These are phyloP conservation scores for Polylopha cassiicola DNA, from an alignment of 2,888 invertebrate genomes.

Conservation along the genomic window DNA sequence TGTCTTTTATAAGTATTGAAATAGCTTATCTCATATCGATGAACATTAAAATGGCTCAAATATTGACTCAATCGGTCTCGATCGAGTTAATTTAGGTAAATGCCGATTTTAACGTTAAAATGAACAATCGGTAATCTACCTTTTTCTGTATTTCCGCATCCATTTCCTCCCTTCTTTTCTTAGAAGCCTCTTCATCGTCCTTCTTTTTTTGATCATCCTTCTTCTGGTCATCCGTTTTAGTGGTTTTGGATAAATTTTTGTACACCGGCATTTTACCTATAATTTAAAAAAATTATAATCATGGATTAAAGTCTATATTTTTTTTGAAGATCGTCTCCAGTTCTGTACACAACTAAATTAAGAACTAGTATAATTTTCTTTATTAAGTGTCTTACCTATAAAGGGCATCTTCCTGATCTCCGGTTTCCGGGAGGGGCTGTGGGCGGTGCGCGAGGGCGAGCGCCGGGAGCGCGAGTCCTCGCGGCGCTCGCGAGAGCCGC, in stretches of 20 bases:
- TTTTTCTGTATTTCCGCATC: constrained; percentile 76
- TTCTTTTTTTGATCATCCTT: constrained; percentile 61
- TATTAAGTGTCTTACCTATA: constrained; percentile 74
- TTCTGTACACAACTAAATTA: neutral
- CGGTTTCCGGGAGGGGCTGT: constrained; percentile 46
- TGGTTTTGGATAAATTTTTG: constrained; percentile 66
- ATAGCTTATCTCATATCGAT: too few relatives aligned
- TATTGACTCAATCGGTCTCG: too few relatives aligned
- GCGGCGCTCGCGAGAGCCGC: constrained; percentile 26
- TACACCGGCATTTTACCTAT: constrained; percentile 86
- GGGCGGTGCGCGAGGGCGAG: constrained; percentile 30
- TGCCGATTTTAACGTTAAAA: neutral
- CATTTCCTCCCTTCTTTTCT: constrained; percentile 68
- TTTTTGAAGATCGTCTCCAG: too few relatives aligned
- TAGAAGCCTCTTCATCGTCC: constrained; percentile 57
- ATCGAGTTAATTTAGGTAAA: neutral
- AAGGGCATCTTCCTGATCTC: constrained; percentile 86
- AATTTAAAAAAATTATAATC: constrained; percentile 9
- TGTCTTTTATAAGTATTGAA: too few relatives aligned
- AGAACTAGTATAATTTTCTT: constrained; percentile 5
- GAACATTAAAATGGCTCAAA: too few relatives aligned
- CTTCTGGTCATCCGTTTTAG: constrained; percentile 63
- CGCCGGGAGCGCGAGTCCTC: constrained; percentile 25
- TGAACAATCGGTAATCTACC: constrained; percentile 32
- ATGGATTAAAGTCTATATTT: neutral